Evolutionary conservation across 2,113 vertebrate genomes (phyloP).

Genomic region (Dromas ardeola): DNA sequence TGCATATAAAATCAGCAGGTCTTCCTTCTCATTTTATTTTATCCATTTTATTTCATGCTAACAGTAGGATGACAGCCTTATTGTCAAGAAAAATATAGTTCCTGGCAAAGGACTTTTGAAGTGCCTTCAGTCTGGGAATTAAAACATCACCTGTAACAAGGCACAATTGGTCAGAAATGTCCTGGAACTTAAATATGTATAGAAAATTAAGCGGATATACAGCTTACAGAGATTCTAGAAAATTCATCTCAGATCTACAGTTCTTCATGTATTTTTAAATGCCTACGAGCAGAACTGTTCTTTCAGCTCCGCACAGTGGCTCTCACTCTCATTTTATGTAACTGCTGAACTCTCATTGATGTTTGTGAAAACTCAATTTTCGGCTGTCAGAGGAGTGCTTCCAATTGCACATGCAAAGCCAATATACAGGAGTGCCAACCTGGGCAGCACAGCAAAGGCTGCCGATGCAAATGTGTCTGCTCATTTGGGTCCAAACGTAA

Average conservation of each 20-base stretch:
- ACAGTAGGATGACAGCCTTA: neutral
- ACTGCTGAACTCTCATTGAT: neutral
- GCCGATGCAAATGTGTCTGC: neutral
- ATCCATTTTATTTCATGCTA: neutral
- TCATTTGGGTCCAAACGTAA: accelerated
- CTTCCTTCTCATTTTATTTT: neutral
- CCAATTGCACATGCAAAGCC: neutral
- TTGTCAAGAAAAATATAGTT: neutral
- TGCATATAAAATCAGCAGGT: neutral
- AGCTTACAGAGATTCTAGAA: neutral
- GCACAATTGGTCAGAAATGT: neutral
- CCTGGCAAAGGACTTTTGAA: neutral
- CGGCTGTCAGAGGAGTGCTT: neutral
- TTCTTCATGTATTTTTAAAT: slow-evolving; percentile 28
- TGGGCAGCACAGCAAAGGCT: neutral
- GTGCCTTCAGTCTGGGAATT: neutral
- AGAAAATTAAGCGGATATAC: neutral
- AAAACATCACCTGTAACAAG: slow-evolving; percentile 18
- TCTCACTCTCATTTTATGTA: neutral
- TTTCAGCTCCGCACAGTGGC: neutral
- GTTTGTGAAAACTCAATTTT: neutral
- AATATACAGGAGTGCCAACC: neutral
- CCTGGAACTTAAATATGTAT: neutral
- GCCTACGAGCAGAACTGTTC: neutral
- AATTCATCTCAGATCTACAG: neutral